Evolutionary conservation across 1,140 invertebrate genomes (phyloP), one percentile per base, ranked within the genome.

Genomic region (Elymnias hypermnestra): DNA sequence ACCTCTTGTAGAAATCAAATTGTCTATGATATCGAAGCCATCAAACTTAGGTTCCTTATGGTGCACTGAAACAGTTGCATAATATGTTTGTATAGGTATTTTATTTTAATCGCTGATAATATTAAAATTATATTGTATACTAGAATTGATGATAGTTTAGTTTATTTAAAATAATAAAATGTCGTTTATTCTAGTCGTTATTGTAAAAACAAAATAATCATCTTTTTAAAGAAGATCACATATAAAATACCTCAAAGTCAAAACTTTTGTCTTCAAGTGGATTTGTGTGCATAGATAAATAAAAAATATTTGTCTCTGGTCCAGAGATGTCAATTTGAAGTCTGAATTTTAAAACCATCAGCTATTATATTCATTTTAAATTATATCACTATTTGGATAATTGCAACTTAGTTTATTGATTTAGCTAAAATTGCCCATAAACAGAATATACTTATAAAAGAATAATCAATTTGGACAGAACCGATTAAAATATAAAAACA

Each of bases 1-100:
- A 57, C 63, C 72, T 79, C 71, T 77, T 63, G 63, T 72, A 77
- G 72, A 83, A 76, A 56, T 81, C 58, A 62, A 67, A 53, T 83
- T 77, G 74, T 83, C 81, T 81, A 76, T 84, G 77, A 59, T 59
- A 70, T 64, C 38, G 45, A 77, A 73, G 65, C 72, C 56, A 74
- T 83, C 79, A 83, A 83, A 79, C 58, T 72, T 46, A 39, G 50
- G 61, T 75, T 55, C 49, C 72, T 75, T 72, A 63, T 55, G 15
- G 45, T 33, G 29, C 14, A 33, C 14, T 15, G 7, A 15, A 13
- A 7, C 1, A 33, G n/a, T 33, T 33, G 2, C 6, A 15, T 15
- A 1, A 2, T 29, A 4, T 12, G 1, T 2, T 5, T 3, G 23
- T 26, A 26, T 9, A 26, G 3, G n/a, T n/a, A 9, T 26, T n/a